A percentile compares a stretch with the other conserved stretches of the same genome.
Evolutionary conservation across 1,140 invertebrate genomes (phyloP).

Genomic region (Drosophila bifasciata): DNA sequence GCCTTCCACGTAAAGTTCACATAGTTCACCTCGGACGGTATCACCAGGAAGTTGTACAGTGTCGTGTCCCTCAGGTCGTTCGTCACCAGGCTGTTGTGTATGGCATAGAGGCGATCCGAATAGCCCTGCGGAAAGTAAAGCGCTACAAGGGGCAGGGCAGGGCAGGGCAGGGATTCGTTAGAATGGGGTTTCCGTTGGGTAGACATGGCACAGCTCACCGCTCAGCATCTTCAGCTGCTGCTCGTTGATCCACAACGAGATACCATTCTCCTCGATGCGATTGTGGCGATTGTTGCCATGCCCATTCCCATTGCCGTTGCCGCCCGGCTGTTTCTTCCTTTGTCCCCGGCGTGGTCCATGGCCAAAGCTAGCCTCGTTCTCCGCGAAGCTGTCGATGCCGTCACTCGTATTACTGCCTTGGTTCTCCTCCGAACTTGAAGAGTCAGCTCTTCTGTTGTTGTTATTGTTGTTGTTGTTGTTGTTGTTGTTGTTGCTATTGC

Average conservation of each 20-base stretch:
- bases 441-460: slow-evolving; percentile 52
- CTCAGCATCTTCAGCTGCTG: slow-evolving; percentile 95
- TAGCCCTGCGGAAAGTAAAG: slow-evolving; percentile 77
- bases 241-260: slow-evolving; percentile 94
- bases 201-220: too few relatives aligned
- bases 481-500: slow-evolving; percentile 59
- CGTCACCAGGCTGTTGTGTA: slow-evolving; percentile 92
- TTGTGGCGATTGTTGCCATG: slow-evolving; percentile 53
- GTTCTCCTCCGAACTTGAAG: slow-evolving; percentile 62
- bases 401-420: slow-evolving; percentile 49
- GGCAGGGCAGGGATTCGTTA: neutral
- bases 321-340: slow-evolving; percentile 53
- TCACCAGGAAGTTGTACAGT: slow-evolving; percentile 94
- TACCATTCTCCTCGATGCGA: slow-evolving; percentile 85
- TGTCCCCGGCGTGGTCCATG: slow-evolving; percentile 50
- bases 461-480: slow-evolving; percentile 50
- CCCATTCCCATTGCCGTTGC: slow-evolving; percentile 7
- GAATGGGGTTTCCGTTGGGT: too few relatives aligned
- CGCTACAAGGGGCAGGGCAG: slow-evolving; percentile 36
- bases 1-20: slow-evolving; percentile 97
- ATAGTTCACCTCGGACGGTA: slow-evolving; percentile 94
- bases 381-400: slow-evolving; percentile 44
- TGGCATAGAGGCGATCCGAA: slow-evolving; percentile 93
- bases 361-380: slow-evolving; percentile 40
- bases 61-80: slow-evolving; percentile 94